Base-by-base conservation (phyloP, 2,888 invertebrate genomes). In the Steinernema scapterisci region DNA sequence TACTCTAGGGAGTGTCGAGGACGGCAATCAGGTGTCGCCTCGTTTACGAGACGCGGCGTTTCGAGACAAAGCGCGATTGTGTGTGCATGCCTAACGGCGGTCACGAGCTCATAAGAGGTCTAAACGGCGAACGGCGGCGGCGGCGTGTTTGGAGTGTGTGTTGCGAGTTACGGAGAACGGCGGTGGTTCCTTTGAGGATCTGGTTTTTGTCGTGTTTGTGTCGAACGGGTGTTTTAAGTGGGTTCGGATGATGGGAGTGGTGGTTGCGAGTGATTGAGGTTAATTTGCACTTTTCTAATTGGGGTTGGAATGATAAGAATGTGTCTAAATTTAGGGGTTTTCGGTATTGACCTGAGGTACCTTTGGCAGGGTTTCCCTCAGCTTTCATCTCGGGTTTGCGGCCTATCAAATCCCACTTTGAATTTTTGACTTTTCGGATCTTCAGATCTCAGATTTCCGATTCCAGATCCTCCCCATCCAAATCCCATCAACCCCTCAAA, bases 81-180 rank as follows among this genome's bases (percentile, higher is more conserved):
- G 25, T 6, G 63, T 27, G 63, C 63, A 31, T 31, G 63, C 63
- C 63, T 63, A 63, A 63, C 63, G 63, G 63, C 63, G 63, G 63
- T 63, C 63, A 63, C 63, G 63, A 63, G 19, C 23, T 19, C 31
- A 63, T 7, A 48, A 48, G 48, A 48, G 48, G 48, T 48, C 13
- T 5, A 48, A 19, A n/a, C n/a, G n/a, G n/a, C n/a, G n/a, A n/a
- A n/a, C n/a, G 54, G 21, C 54, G 54, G 25, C 9, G 48, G n/a
- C 19, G 48, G 3, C 16, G 11, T 63, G 63, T 63, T 63, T 63
- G 27, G 27, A 63, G 23, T 63, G 63, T 31, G 23, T 63, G 63
- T 31, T 63, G 16, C 54, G 54, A 25, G n/a, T n/a, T n/a, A n/a
- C n/a, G n/a, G n/a, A n/a, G n/a, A n/a, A n/a, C n/a, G 54, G 21